Evolutionary conservation across 2,797 vertebrate genomes (phyloP).

Genomic region (Adrianichthys oophorus): DNA sequence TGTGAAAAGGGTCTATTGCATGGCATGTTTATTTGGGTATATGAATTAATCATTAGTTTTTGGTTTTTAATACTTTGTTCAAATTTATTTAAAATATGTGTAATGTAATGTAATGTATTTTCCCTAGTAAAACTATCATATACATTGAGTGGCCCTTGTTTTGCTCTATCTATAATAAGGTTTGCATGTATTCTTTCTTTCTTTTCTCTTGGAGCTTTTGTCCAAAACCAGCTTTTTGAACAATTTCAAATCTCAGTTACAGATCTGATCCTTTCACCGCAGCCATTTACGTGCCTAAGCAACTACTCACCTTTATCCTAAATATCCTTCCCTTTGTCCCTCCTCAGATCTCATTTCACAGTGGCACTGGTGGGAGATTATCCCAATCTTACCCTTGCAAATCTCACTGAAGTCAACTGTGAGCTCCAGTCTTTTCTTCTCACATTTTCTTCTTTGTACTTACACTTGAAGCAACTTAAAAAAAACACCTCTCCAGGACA

Average conservation of each 20-base stretch:
- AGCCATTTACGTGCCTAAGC: slow-evolving; percentile 8
- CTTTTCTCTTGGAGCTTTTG: background rate
- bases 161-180: too few relatives aligned
- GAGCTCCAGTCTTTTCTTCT: slow-evolving; percentile 59
- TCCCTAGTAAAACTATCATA: too few relatives aligned
- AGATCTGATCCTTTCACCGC: slow-evolving; percentile 43
- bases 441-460: slow-evolving; percentile 34
- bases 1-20: too few relatives aligned
- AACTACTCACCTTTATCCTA: slow-evolving; percentile 25
- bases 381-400: slow-evolving; percentile 66
- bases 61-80: too few relatives aligned
- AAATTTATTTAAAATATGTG: too few relatives aligned
- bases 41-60: too few relatives aligned
- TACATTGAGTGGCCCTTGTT: too few relatives aligned
- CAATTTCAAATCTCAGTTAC: slow-evolving; percentile 61
- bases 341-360: slow-evolving; percentile 74
- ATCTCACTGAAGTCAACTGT: slow-evolving; percentile 63
- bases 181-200: background rate
- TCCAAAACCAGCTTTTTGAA: slow-evolving; percentile 60
- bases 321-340: slow-evolving; percentile 49
- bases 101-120: too few relatives aligned
- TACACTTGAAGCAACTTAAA: background rate
- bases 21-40: too few relatives aligned
- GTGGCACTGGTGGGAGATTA: slow-evolving; percentile 70
- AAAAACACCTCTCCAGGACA: too few relatives aligned